These are phyloP conservation scores for Netelia virgata DNA, from an alignment of 2,888 invertebrate species.

Conservation along the genomic window DNA sequence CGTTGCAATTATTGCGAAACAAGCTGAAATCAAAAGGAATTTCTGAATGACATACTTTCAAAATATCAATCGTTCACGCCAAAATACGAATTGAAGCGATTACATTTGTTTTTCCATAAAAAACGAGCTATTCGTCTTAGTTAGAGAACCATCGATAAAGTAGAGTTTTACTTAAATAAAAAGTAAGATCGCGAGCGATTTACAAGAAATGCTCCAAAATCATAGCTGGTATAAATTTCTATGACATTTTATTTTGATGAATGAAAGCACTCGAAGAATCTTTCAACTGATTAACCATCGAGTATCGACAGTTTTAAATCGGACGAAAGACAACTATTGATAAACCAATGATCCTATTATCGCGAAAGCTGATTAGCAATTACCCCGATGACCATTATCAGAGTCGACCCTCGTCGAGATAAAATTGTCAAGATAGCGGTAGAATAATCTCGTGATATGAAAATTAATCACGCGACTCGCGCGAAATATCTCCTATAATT, in stretches of 20 bases:
- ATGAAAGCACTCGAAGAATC: background rate
- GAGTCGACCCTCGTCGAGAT: background rate
- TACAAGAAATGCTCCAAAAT: background rate
- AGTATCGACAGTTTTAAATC: background rate
- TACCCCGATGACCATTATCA: conserved; percentile 18
- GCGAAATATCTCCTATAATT: background rate
- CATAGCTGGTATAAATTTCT: background rate
- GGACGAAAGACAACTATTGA: background rate
- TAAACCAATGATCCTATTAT: conserved; percentile 7
- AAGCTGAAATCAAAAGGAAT: background rate
- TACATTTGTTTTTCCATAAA: too few relatives aligned
- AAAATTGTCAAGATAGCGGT: background rate
- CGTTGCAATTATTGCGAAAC: background rate
- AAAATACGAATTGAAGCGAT: too few relatives aligned
- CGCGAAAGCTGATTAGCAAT: conserved; percentile 30
- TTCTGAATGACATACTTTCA: background rate
- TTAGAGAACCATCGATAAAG: too few relatives aligned
- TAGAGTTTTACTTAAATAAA: too few relatives aligned
- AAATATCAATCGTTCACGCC: too few relatives aligned
- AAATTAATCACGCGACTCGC: background rate
- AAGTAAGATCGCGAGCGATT: background rate
- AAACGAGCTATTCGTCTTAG: too few relatives aligned
- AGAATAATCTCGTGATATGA: background rate
- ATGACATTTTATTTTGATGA: background rate
- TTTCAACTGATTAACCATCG: background rate